phyloP scores from a whole-genome alignment of 1,140 invertebrate species.

The Neodiprion lecontei region DNA sequence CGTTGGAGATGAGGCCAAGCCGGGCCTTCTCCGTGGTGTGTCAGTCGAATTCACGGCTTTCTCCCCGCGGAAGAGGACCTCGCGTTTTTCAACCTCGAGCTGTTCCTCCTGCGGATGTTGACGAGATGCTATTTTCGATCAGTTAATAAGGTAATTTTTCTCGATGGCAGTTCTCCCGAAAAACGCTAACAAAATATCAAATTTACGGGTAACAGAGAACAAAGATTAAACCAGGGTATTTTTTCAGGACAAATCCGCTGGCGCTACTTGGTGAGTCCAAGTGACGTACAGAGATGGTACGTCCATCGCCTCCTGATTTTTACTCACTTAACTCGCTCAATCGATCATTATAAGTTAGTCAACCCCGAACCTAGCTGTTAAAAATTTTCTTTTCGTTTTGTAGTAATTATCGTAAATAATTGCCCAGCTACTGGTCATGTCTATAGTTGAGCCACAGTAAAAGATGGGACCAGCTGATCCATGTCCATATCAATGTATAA shows the following conservation, averaged over 20 bases:
- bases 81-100: slow-evolving; percentile 31
- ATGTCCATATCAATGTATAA: slow-evolving; percentile 1
- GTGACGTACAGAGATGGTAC: slow-evolving; percentile 54
- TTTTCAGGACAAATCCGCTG: slow-evolving; percentile 50
- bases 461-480: not conserved
- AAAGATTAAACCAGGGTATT: slow-evolving; percentile 10
- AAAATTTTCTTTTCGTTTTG: no score
- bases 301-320: slow-evolving; percentile 34
- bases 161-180: not conserved
- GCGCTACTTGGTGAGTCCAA: slow-evolving; percentile 55
- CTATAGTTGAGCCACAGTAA: not conserved
- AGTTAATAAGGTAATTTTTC: slow-evolving; percentile 27
- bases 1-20: slow-evolving; percentile 50
- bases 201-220: not conserved
- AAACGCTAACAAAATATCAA: slow-evolving; percentile 13
- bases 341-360: not conserved
- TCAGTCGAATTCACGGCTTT: slow-evolving; percentile 41
- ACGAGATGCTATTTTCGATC: slow-evolving; percentile 24
- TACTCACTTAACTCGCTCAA: not conserved
- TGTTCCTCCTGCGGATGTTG: slow-evolving; percentile 14
- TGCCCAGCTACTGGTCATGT: no score
- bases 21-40: slow-evolving; percentile 20
- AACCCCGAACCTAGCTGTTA: no score
- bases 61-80: slow-evolving; percentile 38
- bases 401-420: no score